Evolutionary conservation across 2,888 invertebrate species (phyloP), one percentile per base, ranked within the genome.

Genomic region (Phengaris alcon): DNA sequence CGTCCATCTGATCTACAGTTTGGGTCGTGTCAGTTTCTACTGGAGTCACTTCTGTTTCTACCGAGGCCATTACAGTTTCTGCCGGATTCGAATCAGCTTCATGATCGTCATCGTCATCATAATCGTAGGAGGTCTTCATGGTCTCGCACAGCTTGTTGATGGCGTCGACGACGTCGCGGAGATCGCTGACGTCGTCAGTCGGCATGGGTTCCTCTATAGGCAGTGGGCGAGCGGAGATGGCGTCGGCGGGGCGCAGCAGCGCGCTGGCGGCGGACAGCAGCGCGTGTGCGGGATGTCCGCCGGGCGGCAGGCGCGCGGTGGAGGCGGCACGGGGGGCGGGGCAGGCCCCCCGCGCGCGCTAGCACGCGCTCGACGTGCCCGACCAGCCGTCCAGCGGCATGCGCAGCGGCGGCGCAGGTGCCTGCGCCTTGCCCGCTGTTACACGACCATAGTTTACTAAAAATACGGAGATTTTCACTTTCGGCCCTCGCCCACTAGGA

Each of bases 381-480:
- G 95, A 86, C 92, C 94, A 95, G 79, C 93, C 91, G 79, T 89
- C 90, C 80, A 95, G 88, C 82, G 94, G 94, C 77, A 95, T 86
- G 76, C 92, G 90, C 81, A 94, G 90, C 79, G 95, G 95, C 78
- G 95, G 95, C 84, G 92, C 91, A 76, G 95, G 95, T 79, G 95
- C 95, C 82, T 90, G 95, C 84, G 95, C 95, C 87, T 95, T 95
- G 83, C 91, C 91, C 86, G 87, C 93, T 91, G 88, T 55, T 76
- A 78, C 76, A 80, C 76, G 75, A 73, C 75, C 68, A 74, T 59
- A 74, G 68, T 73, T 68, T 78, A 75, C 54, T 72, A 72, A 12
- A 70, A 72, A 15, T 35, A 64, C 13, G 13, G 6, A 64, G 12
- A 64, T 10, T 22, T 12, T 10, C 12, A 64, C 0, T 22, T 22